A percentile compares a stretch with the other conserved stretches of the same genome.
These are phyloP conservation scores for Isaurus tuberculatus DNA, from an alignment of 92 coral and sea anemone species.

Conservation along the genomic window DNA sequence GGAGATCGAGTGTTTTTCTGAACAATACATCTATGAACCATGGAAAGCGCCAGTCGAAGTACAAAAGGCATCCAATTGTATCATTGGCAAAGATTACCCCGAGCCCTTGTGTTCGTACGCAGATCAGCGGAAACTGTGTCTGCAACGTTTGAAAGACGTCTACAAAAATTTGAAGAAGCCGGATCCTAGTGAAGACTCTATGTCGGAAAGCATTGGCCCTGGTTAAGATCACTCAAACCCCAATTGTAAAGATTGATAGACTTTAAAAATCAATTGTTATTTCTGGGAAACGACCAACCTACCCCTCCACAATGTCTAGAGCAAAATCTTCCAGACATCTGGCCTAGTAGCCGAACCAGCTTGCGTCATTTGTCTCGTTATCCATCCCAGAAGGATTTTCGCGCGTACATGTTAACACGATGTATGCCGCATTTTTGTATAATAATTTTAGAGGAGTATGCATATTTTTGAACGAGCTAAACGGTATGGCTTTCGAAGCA, in stretches of 20 bases:
- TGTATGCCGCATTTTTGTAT: too few species aligned
- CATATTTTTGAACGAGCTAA: too few species aligned
- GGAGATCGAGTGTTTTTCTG: conserved; percentile 84
- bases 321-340: too few species aligned
- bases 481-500: too few species aligned
- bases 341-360: too few species aligned
- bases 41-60: conserved; percentile 82
- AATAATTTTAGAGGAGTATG: too few species aligned
- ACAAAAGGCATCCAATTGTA: conserved; percentile 81
- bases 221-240: not conserved
- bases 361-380: too few species aligned
- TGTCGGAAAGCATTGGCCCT: not conserved
- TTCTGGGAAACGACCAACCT: too few species aligned
- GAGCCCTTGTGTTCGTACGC: conserved; percentile 70
- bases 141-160: conserved; percentile 70
- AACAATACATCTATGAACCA: conserved; percentile 85
- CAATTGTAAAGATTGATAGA: not conserved
- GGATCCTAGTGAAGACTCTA: conserved; percentile 57
- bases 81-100: conserved; percentile 89
- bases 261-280: too few species aligned
- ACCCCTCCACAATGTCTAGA: too few species aligned
- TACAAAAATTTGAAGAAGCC: conserved; percentile 67
- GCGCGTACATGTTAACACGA: too few species aligned
- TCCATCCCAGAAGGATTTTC: too few species aligned
- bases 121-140: conserved; percentile 72